phyloP scores from a whole-genome alignment of 92 coral and sea anemone species.

The Montipora capitata region DNA sequence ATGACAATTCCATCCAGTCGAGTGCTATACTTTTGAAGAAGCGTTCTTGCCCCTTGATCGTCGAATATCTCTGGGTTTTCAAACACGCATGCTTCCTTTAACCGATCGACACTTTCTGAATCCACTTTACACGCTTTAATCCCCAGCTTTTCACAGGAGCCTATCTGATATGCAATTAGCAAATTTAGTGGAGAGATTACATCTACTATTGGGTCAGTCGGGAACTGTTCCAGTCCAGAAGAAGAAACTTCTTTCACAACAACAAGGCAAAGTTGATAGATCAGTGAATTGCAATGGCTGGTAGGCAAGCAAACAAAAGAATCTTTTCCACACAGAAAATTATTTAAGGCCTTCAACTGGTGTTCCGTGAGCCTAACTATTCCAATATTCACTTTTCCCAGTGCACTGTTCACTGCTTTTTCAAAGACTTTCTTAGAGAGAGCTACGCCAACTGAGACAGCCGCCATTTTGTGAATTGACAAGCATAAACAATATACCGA shows the following conservation, averaged over 20 bases:
- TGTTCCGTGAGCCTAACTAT: neutral
- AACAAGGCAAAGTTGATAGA: slow-evolving; percentile 5
- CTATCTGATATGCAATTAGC: neutral
- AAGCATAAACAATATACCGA: neutral
- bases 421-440: too few relatives aligned
- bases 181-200: slow-evolving; percentile 5
- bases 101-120: neutral
- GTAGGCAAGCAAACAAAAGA: neutral
- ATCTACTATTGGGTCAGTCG: neutral
- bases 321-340: slow-evolving; percentile 8
- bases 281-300: neutral
- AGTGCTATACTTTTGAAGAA: neutral
- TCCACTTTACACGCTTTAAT: neutral
- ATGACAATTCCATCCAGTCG: neutral
- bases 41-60: neutral
- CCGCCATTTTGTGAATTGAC: neutral
- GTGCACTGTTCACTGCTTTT: neutral
- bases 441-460: too few relatives aligned
- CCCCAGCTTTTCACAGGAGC: neutral
- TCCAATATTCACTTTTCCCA: neutral
- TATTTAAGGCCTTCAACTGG: neutral
- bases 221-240: neutral
- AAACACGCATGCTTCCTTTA: neutral
- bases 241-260: neutral
- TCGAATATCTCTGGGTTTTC: neutral